These are phyloP conservation scores for Vombatus ursinus DNA, from an alignment of 2,113 vertebrate genomes.

Conservation along the genomic window DNA sequence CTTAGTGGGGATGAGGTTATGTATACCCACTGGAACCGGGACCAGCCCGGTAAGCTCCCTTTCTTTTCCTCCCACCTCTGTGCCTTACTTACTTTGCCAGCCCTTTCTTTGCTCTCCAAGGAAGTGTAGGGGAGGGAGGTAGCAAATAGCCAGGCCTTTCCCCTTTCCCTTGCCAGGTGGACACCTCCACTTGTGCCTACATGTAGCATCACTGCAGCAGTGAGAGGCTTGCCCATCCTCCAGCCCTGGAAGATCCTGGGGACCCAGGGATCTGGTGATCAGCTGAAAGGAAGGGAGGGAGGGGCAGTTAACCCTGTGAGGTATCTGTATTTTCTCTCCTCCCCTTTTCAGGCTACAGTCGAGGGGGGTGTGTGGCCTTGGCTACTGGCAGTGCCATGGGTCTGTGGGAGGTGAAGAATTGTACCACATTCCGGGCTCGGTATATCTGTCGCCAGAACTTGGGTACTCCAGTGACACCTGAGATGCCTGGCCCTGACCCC, in stretches of 20 bases:
- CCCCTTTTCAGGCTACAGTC: constrained; percentile 83
- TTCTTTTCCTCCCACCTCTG: rapidly evolving
- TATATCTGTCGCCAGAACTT: constrained; percentile 96
- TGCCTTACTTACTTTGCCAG: rapidly evolving
- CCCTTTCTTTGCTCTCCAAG: background rate
- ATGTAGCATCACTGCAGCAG: background rate
- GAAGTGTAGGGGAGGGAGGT: background rate
- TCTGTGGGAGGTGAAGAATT: constrained; percentile 95
- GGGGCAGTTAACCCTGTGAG: too few species aligned
- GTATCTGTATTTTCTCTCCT: constrained; percentile 26
- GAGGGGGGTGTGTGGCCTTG: constrained; percentile 92
- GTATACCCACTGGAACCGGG: constrained; percentile 96
- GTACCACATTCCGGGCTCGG: constrained; percentile 88
- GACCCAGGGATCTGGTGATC: background rate
- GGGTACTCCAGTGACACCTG: constrained; percentile 87
- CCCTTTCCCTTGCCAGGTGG: background rate
- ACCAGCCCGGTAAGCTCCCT: constrained; percentile 90
- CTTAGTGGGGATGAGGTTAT: constrained; percentile 90
- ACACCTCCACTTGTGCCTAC: background rate
- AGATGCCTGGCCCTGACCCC: constrained; percentile 87
- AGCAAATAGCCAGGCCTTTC: background rate
- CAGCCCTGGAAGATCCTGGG: too few species aligned
- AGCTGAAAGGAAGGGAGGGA: background rate
- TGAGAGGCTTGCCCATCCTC: background rate
- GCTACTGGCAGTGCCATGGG: constrained; percentile 91